A percentile compares a stretch with the other conserved stretches of the same genome.
These are phyloP conservation scores for Bos taurus DNA, from an alignment of 2,113 vertebrate species.

Conservation along the genomic window ARS-UCD2.0 NC_037338.1:83354501-83355000, in stretches of 20 bases:
- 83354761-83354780: neutral
- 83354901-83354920: neutral
- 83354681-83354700: neutral
- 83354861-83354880: neutral
- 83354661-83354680: neutral
- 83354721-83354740: neutral
- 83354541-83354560: neutral
- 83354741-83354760: neutral
- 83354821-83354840: neutral
- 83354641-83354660: neutral
- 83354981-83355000: fast-evolving
- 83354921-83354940: neutral
- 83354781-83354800: neutral
- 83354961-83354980: neutral
- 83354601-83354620: neutral
- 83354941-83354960: neutral
- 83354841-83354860: neutral
- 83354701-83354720: neutral
- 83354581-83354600: neutral
- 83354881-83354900: neutral
- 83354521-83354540: neutral
- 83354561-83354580: neutral
- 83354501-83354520: neutral
- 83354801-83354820: neutral
- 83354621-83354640: neutral